Conservation (phyloP, 2,113 vertebrate species). For the Gulo gulo region DNA sequence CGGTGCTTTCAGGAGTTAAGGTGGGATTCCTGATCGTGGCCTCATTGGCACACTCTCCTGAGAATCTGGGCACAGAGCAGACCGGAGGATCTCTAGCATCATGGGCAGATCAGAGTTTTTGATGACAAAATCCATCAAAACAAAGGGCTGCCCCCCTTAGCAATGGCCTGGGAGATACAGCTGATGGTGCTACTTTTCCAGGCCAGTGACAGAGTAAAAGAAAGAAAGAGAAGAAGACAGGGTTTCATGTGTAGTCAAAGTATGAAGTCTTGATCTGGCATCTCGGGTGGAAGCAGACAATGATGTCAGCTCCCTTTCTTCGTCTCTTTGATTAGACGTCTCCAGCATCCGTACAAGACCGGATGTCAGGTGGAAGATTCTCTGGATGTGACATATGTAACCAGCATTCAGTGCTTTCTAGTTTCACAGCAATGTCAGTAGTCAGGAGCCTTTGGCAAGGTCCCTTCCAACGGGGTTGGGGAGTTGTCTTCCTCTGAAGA, state of each 20-base stretch:
- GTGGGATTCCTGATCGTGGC: neutral
- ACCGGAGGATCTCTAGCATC: neutral
- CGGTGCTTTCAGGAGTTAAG: neutral
- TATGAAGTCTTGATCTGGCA: neutral
- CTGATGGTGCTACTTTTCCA: neutral
- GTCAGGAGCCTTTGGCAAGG: neutral
- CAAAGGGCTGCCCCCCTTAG: neutral
- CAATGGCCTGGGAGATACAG: neutral
- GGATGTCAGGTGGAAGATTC: neutral
- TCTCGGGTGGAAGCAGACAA: neutral
- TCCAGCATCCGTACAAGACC: neutral
- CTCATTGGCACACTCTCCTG: neutral
- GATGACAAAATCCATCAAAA: neutral
- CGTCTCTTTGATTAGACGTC: neutral
- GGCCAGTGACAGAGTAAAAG: neutral
- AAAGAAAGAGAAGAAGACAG: neutral
- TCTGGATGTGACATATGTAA: neutral
- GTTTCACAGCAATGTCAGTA: neutral
- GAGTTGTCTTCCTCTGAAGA: neutral
- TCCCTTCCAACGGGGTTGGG: neutral
- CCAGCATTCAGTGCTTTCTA: neutral
- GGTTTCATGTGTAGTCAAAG: neutral
- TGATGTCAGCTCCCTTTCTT: neutral
- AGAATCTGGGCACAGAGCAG: neutral
- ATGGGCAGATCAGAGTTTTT: neutral